A percentile compares a stretch with the other conserved stretches of the same genome.
Conservation (phyloP, 2,888 invertebrate genomes). For the Callinectes sapidus region DNA sequence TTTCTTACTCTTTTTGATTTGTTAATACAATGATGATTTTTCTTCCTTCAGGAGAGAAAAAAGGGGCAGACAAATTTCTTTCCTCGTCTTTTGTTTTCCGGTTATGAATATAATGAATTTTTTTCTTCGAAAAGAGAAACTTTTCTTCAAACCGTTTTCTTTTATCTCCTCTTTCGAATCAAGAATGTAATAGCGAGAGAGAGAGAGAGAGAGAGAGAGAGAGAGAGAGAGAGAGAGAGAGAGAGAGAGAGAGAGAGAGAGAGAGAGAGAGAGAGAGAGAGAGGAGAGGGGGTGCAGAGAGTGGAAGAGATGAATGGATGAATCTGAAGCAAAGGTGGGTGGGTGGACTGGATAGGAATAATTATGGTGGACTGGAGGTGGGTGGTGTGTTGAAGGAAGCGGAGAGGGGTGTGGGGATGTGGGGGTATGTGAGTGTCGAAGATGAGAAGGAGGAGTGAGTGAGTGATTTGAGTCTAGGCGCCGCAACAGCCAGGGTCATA, state of each 20-base stretch:
- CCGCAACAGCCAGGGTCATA: too few relatives aligned
- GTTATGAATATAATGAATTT: background rate
- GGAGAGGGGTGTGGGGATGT: background rate
- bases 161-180: slow-evolving; percentile 21
- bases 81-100: background rate
- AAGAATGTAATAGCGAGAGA: background rate
- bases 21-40: background rate
- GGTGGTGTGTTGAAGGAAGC: background rate
- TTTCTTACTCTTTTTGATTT: background rate
- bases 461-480: too few relatives aligned
- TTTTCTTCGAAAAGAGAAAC: background rate
- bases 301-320: background rate
- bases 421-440: too few relatives aligned
- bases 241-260: too few relatives aligned
- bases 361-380: background rate
- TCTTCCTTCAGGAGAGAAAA: background rate
- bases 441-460: too few relatives aligned
- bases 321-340: background rate
- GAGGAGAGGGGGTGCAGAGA: too few relatives aligned
- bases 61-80: background rate
- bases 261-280: too few relatives aligned
- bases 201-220: too few relatives aligned
- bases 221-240: too few relatives aligned
- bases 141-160: background rate
- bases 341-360: background rate